These are phyloP conservation scores for Myopa testacea DNA, from an alignment of 2,888 invertebrate genomes.

Conservation along the genomic window DNA sequence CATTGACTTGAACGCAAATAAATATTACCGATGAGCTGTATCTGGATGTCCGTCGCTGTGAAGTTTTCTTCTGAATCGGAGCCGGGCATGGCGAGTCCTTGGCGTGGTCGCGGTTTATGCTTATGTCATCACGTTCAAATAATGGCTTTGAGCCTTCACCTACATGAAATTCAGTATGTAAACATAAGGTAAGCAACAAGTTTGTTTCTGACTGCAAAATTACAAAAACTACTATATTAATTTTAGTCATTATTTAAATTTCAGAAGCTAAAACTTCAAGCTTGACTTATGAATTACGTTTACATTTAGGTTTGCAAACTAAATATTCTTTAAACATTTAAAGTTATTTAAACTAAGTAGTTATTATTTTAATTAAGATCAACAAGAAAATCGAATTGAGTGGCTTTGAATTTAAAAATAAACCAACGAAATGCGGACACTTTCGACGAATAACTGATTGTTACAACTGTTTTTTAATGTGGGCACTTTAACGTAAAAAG, in stretches of 20 bases:
- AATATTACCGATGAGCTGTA: slow-evolving; percentile 44
- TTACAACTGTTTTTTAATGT: too few relatives aligned
- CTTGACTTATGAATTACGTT: neutral
- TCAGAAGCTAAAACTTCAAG: neutral
- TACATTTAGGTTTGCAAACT: too few relatives aligned
- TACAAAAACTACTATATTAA: neutral
- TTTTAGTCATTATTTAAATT: neutral
- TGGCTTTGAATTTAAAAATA: too few relatives aligned
- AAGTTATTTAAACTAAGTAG: neutral
- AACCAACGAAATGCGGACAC: too few relatives aligned
- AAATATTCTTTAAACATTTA: neutral
- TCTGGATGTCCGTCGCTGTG: neutral
- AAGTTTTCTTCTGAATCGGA: neutral
- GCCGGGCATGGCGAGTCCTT: neutral
- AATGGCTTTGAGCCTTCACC: slow-evolving; percentile 53
- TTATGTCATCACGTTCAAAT: slow-evolving; percentile 49
- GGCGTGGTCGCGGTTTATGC: slow-evolving; percentile 39
- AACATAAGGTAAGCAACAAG: neutral
- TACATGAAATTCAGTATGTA: slow-evolving; percentile 37
- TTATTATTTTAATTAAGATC: too few relatives aligned
- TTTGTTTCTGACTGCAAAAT: neutral
- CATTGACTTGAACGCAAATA: slow-evolving; percentile 2
- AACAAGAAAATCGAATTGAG: neutral
- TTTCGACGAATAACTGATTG: too few relatives aligned
- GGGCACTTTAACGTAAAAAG: too few relatives aligned